Evolutionary conservation across 2,888 invertebrate species (phyloP).

Genomic region (Dastarcus helophoroides): DNA sequence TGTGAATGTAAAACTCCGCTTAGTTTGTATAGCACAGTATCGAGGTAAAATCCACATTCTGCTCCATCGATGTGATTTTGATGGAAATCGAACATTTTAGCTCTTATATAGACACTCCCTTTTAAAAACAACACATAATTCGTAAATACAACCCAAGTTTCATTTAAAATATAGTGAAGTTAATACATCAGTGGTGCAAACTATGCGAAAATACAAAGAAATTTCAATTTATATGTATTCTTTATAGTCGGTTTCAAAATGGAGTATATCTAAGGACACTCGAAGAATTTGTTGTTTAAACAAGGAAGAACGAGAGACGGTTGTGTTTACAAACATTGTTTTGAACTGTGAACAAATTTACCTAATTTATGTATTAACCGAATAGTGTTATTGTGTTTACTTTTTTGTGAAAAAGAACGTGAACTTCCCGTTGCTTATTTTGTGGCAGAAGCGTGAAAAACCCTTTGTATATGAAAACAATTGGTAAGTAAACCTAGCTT

Average conservation of each 20-base stretch:
- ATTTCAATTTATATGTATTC: slow-evolving; percentile 23
- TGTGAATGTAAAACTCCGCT: background rate
- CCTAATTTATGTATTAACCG: no score
- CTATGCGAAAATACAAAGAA: slow-evolving; percentile 26
- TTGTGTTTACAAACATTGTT: no score
- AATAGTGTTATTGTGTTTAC: no score
- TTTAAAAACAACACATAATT: background rate
- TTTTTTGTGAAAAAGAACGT: no score
- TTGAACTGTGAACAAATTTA: no score
- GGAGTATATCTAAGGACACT: slow-evolving; percentile 26
- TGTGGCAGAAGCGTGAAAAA: no score
- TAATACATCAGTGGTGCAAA: slow-evolving; percentile 19
- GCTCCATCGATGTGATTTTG: slow-evolving; percentile 1
- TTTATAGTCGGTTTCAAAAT: slow-evolving; percentile 33
- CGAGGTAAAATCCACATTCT: background rate
- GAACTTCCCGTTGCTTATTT: no score
- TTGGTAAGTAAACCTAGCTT: no score
- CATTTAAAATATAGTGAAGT: slow-evolving; percentile 20
- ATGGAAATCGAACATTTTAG: background rate
- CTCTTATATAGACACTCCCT: background rate
- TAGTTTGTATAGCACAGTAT: background rate
- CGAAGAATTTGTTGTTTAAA: slow-evolving; percentile 31
- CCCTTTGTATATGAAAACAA: no score
- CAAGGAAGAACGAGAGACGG: no score
- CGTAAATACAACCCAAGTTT: background rate